A percentile compares a stretch with the other conserved stretches of the same genome.
Conservation (phyloP, 2,113 vertebrate species). For the Progne subis region DNA sequence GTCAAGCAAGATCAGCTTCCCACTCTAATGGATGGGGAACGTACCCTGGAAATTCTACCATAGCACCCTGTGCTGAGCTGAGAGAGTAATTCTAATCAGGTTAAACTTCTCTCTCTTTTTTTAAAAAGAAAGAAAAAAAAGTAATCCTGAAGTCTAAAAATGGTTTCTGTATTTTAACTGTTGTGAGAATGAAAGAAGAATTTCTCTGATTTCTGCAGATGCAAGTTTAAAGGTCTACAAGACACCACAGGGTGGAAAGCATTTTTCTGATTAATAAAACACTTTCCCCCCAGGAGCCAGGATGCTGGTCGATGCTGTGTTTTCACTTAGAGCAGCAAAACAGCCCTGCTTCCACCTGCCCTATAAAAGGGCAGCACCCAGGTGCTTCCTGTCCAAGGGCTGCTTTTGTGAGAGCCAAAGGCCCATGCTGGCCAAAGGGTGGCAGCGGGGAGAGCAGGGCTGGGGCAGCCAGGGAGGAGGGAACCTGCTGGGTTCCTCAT, state of each 20-base stretch:
- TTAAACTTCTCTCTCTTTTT: not conserved
- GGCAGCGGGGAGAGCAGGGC: not conserved
- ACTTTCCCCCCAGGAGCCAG: slow-evolving; percentile 41
- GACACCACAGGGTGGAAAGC: slow-evolving; percentile 22
- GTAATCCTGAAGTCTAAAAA: not conserved
- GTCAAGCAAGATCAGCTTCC: not conserved
- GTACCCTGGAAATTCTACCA: not conserved
- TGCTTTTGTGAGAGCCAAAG: not conserved
- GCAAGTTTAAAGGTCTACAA: slow-evolving; percentile 25
- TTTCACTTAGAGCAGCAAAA: slow-evolving; percentile 14
- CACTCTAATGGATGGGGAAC: not conserved
- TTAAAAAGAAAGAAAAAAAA: not conserved
- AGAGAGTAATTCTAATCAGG: not conserved
- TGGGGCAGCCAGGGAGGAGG: not conserved
- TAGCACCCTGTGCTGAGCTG: not conserved
- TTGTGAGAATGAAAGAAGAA: slow-evolving; percentile 9
- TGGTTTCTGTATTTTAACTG: not conserved
- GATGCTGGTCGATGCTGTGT: slow-evolving; percentile 7
- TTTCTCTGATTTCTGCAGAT: not conserved
- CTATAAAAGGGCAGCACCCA: slow-evolving; percentile 33
- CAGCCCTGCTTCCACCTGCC: slow-evolving; percentile 17
- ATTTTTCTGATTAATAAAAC: slow-evolving; percentile 45
- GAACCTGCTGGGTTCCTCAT: not conserved
- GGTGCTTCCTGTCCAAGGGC: slow-evolving; percentile 45
- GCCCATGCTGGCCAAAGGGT: not conserved